These are phyloP conservation scores for Leucosticte australis DNA, from an alignment of 2,113 vertebrate genomes.

Conservation along the genomic window DNA sequence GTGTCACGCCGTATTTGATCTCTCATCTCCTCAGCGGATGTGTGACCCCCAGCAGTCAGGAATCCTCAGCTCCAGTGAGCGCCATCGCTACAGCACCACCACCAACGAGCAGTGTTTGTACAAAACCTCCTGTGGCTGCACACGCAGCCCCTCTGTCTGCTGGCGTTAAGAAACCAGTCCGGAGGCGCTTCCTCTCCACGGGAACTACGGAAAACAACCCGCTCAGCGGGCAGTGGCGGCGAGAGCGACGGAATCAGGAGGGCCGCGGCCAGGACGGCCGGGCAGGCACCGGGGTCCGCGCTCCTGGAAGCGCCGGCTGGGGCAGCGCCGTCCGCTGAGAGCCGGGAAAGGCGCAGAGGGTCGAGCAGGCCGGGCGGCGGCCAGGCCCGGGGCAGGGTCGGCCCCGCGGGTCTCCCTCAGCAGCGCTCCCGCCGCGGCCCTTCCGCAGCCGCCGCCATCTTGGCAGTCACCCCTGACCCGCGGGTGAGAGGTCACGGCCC, in stretches of 20 bases:
- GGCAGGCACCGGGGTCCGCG: neutral
- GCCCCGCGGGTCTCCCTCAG: neutral
- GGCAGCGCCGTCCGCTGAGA: neutral
- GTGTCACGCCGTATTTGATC: neutral
- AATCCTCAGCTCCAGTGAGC: neutral
- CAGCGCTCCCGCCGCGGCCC: neutral
- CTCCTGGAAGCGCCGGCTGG: neutral
- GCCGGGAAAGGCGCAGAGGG: neutral
- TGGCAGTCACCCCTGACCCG: constrained; percentile 70
- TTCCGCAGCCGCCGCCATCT: constrained; percentile 68
- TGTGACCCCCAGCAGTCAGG: neutral
- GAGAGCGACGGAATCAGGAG: neutral
- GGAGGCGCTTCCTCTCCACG: neutral
- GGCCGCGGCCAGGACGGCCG: neutral
- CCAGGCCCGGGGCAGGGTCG: neutral
- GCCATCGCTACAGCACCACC: neutral
- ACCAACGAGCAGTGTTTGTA: neutral
- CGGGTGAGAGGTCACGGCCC: neutral
- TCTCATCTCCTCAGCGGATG: neutral
- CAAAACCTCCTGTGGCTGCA: rapidly evolving
- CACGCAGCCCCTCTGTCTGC: neutral
- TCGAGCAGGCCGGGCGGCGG: neutral
- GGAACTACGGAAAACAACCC: neutral
- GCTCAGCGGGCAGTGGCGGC: neutral
- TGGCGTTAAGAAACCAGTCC: neutral